phyloP scores from a whole-genome alignment of 2,113 vertebrate species.

The Corydoras sp. region DNA sequence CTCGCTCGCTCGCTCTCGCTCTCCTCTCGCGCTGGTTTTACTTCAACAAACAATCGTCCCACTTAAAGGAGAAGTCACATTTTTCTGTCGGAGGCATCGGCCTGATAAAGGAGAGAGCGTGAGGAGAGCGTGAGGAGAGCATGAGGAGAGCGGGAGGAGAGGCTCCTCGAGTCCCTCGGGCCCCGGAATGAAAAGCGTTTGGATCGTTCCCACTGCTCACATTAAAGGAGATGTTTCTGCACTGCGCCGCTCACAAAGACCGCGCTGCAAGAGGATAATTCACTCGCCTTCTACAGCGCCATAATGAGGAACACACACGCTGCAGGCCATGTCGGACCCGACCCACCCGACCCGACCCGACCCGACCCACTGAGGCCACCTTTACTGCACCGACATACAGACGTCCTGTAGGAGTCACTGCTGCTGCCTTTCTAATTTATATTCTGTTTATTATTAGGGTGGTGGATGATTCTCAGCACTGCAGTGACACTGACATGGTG shows the following conservation, averaged over 20 bases:
- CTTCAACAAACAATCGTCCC: not conserved
- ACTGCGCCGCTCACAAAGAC: not conserved
- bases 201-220: conserved; percentile 2
- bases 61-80: not conserved
- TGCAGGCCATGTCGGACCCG: not conserved
- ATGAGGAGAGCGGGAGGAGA: too few species aligned
- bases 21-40: not conserved
- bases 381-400: not conserved
- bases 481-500: too few species aligned
- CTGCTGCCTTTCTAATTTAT: too few species aligned
- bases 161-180: not conserved
- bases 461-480: too few species aligned
- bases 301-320: not conserved
- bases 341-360: not conserved
- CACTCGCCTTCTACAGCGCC: too few species aligned
- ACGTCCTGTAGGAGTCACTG: too few species aligned
- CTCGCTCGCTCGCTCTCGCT: not conserved
- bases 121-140: not conserved
- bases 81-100: too few species aligned
- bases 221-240: not conserved
- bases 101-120: not conserved
- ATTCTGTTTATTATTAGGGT: too few species aligned
- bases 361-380: not conserved
- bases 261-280: too few species aligned
- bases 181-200: not conserved